These are phyloP conservation scores for Capreolus pygargus DNA, from an alignment of 2,113 vertebrate species.

Conservation along the genomic window DNA sequence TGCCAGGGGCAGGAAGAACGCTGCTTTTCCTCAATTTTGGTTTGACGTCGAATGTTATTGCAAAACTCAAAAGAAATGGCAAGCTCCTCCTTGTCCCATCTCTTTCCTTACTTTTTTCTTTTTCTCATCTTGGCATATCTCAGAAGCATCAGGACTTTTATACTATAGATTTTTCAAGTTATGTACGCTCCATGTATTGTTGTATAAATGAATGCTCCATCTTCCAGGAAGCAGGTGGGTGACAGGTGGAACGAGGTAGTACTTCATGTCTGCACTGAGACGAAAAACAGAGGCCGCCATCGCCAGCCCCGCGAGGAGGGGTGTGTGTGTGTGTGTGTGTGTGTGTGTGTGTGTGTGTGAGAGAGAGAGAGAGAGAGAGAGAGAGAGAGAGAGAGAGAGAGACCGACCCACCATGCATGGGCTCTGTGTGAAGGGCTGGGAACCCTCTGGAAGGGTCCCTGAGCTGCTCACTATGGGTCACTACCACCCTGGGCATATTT, in stretches of 20 bases:
- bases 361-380: no score
- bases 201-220: neutral
- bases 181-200: neutral
- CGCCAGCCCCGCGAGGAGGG: neutral
- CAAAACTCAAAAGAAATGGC: neutral
- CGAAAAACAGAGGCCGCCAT: neutral
- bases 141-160: neutral
- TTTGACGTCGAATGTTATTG: neutral
- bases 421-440: neutral
- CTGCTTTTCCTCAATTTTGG: neutral
- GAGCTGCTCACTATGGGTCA: neutral
- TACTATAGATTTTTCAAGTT: neutral
- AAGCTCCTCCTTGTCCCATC: neutral
- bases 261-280: neutral
- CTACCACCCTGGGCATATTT: neutral
- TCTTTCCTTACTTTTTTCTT: neutral
- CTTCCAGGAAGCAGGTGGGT: neutral
- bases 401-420: fast-evolving
- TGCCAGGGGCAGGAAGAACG: neutral
- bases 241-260: neutral
- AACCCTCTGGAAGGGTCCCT: neutral
- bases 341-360: no score
- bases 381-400: neutral
- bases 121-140: neutral
- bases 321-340: neutral